Evolutionary conservation across 1,140 invertebrate species (phyloP).

Genomic region (Octopus sinensis): DNA sequence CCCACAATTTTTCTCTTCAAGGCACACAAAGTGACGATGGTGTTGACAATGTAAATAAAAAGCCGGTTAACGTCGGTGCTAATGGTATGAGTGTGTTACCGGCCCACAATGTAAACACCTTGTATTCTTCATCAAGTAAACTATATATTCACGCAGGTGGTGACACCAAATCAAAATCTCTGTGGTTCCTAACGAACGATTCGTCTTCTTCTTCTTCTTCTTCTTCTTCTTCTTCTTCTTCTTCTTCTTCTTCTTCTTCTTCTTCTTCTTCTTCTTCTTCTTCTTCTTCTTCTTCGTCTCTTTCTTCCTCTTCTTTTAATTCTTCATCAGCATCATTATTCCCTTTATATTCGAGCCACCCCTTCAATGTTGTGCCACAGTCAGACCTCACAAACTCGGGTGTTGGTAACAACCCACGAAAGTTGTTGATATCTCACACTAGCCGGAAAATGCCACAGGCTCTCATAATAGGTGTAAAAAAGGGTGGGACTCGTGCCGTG

Average conservation of each 20-base stretch:
- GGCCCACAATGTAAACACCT: too few relatives aligned
- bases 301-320: background rate
- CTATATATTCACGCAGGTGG: too few relatives aligned
- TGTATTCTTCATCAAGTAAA: too few relatives aligned
- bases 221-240: background rate
- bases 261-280: background rate
- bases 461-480: constrained; percentile 60
- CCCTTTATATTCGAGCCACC: background rate
- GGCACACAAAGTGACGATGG: too few relatives aligned
- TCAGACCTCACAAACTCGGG: background rate
- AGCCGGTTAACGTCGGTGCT: too few relatives aligned
- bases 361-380: background rate
- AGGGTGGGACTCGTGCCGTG: constrained; percentile 60
- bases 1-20: too few relatives aligned
- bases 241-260: background rate
- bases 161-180: too few relatives aligned
- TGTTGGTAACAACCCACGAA: background rate
- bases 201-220: background rate
- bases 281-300: background rate
- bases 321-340: background rate
- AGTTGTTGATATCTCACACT: background rate
- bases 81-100: too few relatives aligned
- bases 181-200: too few relatives aligned
- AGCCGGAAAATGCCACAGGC: constrained; percentile 43
- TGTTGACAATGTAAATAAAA: too few relatives aligned